Conservation (phyloP, 2,113 vertebrate species). For the Nycticryphes semicollaris region DNA sequence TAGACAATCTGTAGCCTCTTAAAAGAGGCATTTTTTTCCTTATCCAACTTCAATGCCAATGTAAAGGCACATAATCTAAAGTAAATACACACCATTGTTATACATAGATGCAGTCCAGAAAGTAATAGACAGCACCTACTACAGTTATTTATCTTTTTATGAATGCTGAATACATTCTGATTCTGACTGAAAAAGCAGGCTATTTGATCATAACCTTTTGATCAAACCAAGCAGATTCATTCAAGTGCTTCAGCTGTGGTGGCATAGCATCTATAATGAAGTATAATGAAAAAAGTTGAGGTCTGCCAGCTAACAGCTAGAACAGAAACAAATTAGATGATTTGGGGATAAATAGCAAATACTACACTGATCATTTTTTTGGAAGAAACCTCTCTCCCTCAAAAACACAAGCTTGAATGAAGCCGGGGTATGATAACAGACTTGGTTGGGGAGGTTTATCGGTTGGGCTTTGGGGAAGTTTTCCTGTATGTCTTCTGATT, state of each 20-base stretch:
- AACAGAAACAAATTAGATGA: neutral
- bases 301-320: neutral
- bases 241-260: neutral
- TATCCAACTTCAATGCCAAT: neutral
- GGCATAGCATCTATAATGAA: neutral
- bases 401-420: neutral
- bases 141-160: neutral
- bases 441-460: accelerated
- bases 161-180: neutral
- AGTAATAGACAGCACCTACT: neutral
- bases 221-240: neutral
- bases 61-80: neutral
- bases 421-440: neutral
- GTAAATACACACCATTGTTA: neutral
- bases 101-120: neutral
- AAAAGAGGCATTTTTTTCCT: neutral
- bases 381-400: neutral
- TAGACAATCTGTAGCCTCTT: neutral
- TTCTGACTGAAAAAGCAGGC: neutral
- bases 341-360: neutral
- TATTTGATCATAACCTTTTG: neutral
- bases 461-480: neutral
- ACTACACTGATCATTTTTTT: neutral
- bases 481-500: neutral
- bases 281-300: neutral